Conservation (phyloP, 2,797 vertebrate genomes). For the Lutjanus argentimaculatus region DNA sequence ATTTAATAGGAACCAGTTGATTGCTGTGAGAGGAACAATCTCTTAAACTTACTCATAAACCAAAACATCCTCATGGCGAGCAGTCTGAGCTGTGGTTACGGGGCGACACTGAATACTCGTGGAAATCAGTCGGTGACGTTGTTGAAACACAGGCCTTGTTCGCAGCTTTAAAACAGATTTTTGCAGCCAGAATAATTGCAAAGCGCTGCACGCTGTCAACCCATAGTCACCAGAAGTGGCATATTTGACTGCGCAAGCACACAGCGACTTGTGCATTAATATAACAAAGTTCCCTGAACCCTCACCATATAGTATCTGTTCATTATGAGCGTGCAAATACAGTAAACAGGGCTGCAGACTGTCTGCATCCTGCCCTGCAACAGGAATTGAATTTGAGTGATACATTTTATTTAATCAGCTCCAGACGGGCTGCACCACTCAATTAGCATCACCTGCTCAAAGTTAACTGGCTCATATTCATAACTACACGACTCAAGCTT, state of each 20-base stretch:
- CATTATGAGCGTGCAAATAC: slow-evolving; percentile 16
- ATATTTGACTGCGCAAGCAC: not conserved
- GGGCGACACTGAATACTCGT: slow-evolving; percentile 30
- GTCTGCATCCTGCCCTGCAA: slow-evolving; percentile 30
- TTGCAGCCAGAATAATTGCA: slow-evolving; percentile 34
- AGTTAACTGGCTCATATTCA: slow-evolving; percentile 54
- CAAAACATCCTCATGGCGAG: slow-evolving; percentile 48
- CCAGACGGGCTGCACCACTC: slow-evolving; percentile 71
- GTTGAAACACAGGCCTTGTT: slow-evolving; percentile 35
- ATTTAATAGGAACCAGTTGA: slow-evolving; percentile 53
- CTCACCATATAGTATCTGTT: slow-evolving; percentile 26
- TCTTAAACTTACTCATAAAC: slow-evolving; percentile 53
- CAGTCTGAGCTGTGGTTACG: not conserved
- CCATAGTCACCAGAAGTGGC: slow-evolving; percentile 24
- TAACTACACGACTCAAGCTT: slow-evolving; percentile 5
- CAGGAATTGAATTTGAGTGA: slow-evolving; percentile 56
- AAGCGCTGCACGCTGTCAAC: slow-evolving; percentile 44
- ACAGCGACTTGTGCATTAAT: not conserved
- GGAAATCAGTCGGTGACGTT: slow-evolving; percentile 40
- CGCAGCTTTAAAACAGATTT: slow-evolving; percentile 46
- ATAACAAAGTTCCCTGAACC: slow-evolving; percentile 6
- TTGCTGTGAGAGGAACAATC: slow-evolving; percentile 45
- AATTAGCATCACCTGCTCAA: slow-evolving; percentile 70
- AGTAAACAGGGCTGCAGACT: not conserved
- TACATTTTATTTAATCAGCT: slow-evolving; percentile 59